Evolutionary conservation across 2,888 invertebrate genomes (phyloP), one percentile per base, ranked within the genome.

Genomic region (Spodoptera littoralis): DNA sequence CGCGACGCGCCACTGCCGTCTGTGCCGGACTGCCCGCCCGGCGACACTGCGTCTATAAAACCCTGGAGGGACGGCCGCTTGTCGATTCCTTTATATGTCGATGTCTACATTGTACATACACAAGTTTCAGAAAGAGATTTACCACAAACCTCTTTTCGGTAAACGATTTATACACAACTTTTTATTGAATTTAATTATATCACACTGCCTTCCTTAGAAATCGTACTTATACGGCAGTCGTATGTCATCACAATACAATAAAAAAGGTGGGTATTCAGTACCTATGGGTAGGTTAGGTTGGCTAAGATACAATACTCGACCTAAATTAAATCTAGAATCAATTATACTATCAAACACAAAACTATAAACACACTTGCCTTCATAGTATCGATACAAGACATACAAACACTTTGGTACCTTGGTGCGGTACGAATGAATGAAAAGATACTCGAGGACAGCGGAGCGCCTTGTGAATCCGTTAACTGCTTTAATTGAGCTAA

Each of bases 41-140:
- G 87, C 90, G 90, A 88, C 93, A 91, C 83, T 92, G 92, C 92
- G 93, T 91, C 93, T 92, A 84, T 88, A 88, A 88, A 79, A 86
- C 75, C 78, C 67, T 63, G 65, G 73, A 88, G 88, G 73, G 86
- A 77, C 77, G 89, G 76, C 50, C 68, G 70, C 60, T 64, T 79
- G 76, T 84, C 86, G 76, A 77, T 73, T 66, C 46, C 68, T 73
- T 60, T 77, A 57, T 76, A 57, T 76, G 56, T 83, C 83, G 82
- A 82, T 80, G 69, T 73, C 60, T 70, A 54, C 63, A 64, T 11
- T 44, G 27, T 18, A 42, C 24, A 45, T 27, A 42, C 24, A 49
- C 22, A 42, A 51, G 8, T 45, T 67, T 60, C 48, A 11, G 11
- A 42, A 6, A 46, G 24, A 5, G 41, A 53, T 47, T 73, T 51